Evolutionary conservation across 1,140 invertebrate species (phyloP), one percentile per base, ranked within the genome.

Genomic region (Caenorhabditis remanei): DNA sequence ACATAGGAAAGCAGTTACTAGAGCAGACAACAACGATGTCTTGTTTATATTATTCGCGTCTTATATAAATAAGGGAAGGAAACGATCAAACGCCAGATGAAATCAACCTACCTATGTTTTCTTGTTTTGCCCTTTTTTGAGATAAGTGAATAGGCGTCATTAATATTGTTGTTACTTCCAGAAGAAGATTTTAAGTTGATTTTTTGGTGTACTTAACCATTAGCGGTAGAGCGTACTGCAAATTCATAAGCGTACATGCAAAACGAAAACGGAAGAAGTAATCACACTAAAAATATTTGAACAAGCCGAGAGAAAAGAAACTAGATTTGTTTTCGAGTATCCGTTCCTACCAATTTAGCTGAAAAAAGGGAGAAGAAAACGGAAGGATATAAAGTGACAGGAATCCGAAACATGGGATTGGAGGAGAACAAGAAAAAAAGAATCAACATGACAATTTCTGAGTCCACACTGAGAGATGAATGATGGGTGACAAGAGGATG

Each of bases 361-460:
- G 46, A 19, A 7, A 43, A 19, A 41, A 19, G 4, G 4, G 16
- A 16, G 41, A 43, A 71, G 41, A 65, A 32, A 16, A 46, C 43
- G 65, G 65, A 71, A 67, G 41, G 9, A 24, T 46, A 71, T 71
- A 43, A 71, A 71, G 65, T 71, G 65, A 71, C 65, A 71, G 65
- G 65, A 71, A 46, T 46, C 65, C 16, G 65, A 13, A 71, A 71
- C 65, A 71, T 58, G 56, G 56, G 21, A 21, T 8, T n/a, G 56
- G n/a, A 21, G 24, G 32, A 63, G 41, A 71, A 71, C 13, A 71
- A 67, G 40, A 71, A 71, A 71, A 71, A 71, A 53, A 71, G 65
- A 71, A 71, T 71, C 65, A 71, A 71, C 65, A 43, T 71, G 65
- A 71, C 65, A 71, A 71, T 71, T 71, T 71, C 16, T 32, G 65